Base-by-base conservation (phyloP, 2,113 vertebrate genomes). In the Rhinoderma darwinii region DNA sequence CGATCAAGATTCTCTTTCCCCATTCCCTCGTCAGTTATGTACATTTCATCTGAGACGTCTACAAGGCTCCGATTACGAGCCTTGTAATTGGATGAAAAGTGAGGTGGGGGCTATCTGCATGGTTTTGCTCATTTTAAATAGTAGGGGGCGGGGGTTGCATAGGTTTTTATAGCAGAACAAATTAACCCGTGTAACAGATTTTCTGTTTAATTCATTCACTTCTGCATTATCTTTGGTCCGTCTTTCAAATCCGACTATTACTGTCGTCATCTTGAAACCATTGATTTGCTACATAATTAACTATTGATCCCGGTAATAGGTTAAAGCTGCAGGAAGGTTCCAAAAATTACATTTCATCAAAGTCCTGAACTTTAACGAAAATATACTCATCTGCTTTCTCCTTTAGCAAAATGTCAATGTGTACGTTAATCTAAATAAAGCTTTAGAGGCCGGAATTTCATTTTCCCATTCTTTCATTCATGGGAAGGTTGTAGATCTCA, bases 251-350 rank as follows among this genome's bases (percentile, higher is more conserved):
- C 77, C 51, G 32, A 50, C 51, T 79, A 77, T 81, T 56, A 30
- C 35, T 39, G 59, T 12, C 20, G 32, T 43, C 54, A 39, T 54
- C 47, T 59, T 61, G 54, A 56, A 30, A 25, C n/a, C 59, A 81
- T 81, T 61, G 78, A 81, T 81, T 81, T 61, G 37, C 51, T 41
- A 32, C 51, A 81, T 61, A 73, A 81, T 81, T 51, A 81, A 61
- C 68, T 84, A 84, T 84, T 70, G 82, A 84, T 84, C 50, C 35
- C 22, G 18, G 43, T 59, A 84, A 84, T 84, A 70, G 50, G 44
- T 17, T 73, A 75, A 84, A 84, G 73, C 82, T 74, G 68, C 50
- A 74, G 70, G 15, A 74, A 84, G 44, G 82, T 25, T 22, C 50
- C 8, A 56, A 84, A 84, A 73, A 54, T 74, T 27, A 20, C 5